Base-by-base conservation (phyloP, 2,888 invertebrate species). In the Uloborus plumipes region DNA sequence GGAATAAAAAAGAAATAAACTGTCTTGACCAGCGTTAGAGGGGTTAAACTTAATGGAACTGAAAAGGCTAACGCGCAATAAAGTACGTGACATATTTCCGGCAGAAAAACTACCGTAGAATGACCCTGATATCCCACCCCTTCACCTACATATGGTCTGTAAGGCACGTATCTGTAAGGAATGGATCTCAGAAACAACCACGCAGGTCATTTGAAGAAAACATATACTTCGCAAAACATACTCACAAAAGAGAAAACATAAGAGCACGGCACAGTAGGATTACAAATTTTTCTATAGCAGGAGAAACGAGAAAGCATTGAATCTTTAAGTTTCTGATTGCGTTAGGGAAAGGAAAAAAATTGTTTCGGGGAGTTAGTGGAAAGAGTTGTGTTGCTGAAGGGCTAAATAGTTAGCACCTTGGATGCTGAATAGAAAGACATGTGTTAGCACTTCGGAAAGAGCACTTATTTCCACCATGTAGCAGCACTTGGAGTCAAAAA, bases 1-100 rank as follows among this genome's bases (percentile, higher is more conserved):
- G 31, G 2, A 61, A 59, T 11, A 62, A 66, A 59, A 69, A 75
- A 67, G 53, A 64, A 64, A 69, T 51, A 66, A 55, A 59, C 20
- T 50, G 64, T 49, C 79, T 67, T 79, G 79, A 79, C 79, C 73
- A 67, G 79, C 73, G 67, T 62, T 66, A 39, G 61, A 64, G 20
- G 65, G 79, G 72, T 79, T 79, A 79, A 79, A 67, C 79, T 73
- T 79, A 79, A 79, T 79, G 79, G 79, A 61, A 67, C 73, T 67
- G 62, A 79, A 79, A 79, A 72, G 79, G 79, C 67, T 67, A 79
- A 79, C 72, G 67, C 67, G 67, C 67, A 73, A 73, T 77, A 55
- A 31, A 73, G 72, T 66, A 79, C 79, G 79, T 79, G 79, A 79
- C 73, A 79, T 79, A 79, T 79, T 72, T 79, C 65, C 50, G n/a